A percentile compares a stretch with the other conserved stretches of the same genome.
phyloP scores from a whole-genome alignment of 2,888 invertebrate species.

The Mythimna pallens region DNA sequence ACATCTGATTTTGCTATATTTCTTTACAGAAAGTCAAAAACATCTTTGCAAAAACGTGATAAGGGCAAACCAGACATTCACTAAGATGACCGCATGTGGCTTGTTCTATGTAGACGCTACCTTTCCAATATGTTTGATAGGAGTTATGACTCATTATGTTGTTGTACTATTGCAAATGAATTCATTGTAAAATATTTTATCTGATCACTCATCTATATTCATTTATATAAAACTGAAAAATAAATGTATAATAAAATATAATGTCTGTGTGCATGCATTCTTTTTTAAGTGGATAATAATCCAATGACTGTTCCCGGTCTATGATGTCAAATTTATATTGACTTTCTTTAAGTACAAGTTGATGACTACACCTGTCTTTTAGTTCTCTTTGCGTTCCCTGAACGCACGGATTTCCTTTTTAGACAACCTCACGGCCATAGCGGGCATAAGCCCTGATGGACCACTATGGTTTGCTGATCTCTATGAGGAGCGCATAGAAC shows the following conservation, averaged over 20 bases:
- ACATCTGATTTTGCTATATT: neutral
- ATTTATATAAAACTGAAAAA: neutral
- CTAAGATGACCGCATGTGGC: constrained; percentile 25
- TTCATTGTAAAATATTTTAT: constrained; percentile 3
- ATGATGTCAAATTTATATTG: no score
- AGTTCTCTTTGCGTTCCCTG: no score
- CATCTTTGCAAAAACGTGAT: constrained; percentile 25
- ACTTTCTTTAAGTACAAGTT: no score
- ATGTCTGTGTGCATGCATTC: neutral
- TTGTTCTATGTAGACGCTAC: constrained; percentile 20
- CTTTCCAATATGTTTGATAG: constrained; percentile 6
- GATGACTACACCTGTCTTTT: no score
- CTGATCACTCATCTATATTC: no score
- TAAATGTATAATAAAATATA: neutral
- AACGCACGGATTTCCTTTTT: no score
- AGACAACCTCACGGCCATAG: no score
- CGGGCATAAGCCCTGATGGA: no score
- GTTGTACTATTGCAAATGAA: constrained; percentile 17
- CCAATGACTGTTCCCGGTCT: no score
- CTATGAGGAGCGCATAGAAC: no score
- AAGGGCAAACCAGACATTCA: neutral
- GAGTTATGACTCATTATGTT: constrained; percentile 12
- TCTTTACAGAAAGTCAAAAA: neutral
- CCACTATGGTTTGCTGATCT: no score
- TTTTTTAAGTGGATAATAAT: no score